Base-by-base conservation (phyloP, 2,113 vertebrate species). In the Osmerus eperlanus region DNA sequence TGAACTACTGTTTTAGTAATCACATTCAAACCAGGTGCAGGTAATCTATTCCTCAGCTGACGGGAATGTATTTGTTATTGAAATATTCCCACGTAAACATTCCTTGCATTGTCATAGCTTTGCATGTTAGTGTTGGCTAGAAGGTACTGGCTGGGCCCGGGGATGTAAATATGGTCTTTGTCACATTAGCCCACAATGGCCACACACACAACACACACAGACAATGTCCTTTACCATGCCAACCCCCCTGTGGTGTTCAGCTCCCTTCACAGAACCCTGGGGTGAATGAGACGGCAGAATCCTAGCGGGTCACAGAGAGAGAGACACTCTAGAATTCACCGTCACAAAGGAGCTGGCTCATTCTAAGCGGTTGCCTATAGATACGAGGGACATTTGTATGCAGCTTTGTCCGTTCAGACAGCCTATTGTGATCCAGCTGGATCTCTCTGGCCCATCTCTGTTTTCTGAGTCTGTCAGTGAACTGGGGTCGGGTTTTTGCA, bases 311-410 rank as follows among this genome's bases (percentile, higher is more conserved):
- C 18, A 9, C 23, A 23, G 23, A 18, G 6, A 18, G 76, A 85
- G 82, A 80, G 79, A 84, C 67, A 73, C 83, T 88, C 76, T 76
- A 84, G 81, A 85, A 87, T 78, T 64, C 71, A 12, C 70, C 60
- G 5, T 62, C 80, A 89, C 87, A 91, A 90, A 85, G 77, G 86
- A 81, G 73, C 74, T 67, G 75, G 82, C 76, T 89, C 88, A 87
- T 89, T 90, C 82, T 66, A 80, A 78, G 67, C 3, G 76, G 87
- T 90, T 87, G 83, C 87, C 90, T 77, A 79, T 85, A 87, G 89
- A 87, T 81, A 89, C 84, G 6, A 66, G 82, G 66, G 61, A 78
- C 81, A 77, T 91, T 88, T 90, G 85, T 85, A 82, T 81, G 68
- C 80, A 65, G 73, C 85, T 87, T 89, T 90, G 87, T 89, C 69